Evolutionary conservation across 2,113 vertebrate species (phyloP).

Genomic region (Rhinopomastus cyanomelas): DNA sequence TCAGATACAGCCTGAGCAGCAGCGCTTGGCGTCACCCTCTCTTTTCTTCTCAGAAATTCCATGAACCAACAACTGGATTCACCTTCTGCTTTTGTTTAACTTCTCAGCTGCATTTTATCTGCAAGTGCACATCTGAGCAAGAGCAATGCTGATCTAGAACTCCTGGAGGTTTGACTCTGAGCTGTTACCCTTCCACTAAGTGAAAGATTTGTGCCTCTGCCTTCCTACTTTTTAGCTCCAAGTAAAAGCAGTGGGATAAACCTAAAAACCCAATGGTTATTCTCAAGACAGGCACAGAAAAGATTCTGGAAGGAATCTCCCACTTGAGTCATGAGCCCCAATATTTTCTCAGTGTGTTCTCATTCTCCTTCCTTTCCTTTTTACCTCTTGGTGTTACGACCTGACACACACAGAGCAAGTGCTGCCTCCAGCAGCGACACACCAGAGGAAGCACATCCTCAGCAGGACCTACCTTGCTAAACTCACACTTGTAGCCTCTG

Average conservation of each 20-base stretch:
- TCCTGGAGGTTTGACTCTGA: not conserved
- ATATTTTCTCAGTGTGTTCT: not conserved
- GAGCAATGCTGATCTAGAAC: not conserved
- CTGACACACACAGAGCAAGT: not conserved
- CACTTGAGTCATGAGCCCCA: not conserved
- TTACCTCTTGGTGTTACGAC: rapidly evolving
- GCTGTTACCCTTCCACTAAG: not conserved
- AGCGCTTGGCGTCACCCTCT: rapidly evolving
- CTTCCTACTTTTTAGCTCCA: not conserved
- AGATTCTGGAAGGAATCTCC: not conserved
- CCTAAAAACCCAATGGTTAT: not conserved
- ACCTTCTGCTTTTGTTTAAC: not conserved
- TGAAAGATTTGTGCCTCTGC: not conserved
- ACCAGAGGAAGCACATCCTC: not conserved
- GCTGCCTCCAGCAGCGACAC: not conserved
- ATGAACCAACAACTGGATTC: not conserved
- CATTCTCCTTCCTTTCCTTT: not conserved
- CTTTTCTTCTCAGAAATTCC: not conserved
- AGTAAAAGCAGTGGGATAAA: not conserved
- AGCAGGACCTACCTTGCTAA: not conserved
- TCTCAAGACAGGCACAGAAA: too few relatives aligned
- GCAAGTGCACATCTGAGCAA: not conserved
- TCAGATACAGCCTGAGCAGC: not conserved
- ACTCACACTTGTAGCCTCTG: too few relatives aligned
- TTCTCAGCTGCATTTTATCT: not conserved